A percentile compares a stretch with the other conserved stretches of the same genome.
Evolutionary conservation across 64 coral and sea anemone genomes (phyloP).

Genomic region (Montipora capricornis): DNA sequence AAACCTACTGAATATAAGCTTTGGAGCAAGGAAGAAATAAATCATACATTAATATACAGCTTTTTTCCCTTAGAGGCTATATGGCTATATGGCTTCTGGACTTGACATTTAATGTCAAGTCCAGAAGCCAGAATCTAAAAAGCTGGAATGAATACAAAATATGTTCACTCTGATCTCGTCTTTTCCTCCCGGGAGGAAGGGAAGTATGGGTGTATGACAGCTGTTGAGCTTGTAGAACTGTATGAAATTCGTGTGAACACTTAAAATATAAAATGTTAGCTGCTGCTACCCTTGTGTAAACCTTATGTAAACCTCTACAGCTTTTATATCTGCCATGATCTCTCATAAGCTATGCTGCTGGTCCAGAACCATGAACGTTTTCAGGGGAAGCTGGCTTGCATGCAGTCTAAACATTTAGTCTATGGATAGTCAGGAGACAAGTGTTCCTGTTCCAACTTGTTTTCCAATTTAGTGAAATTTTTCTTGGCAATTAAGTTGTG

Average conservation of each 20-base stretch:
- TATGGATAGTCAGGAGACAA: too few species aligned
- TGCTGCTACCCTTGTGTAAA: background rate
- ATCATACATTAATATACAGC: too few species aligned
- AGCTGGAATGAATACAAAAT: background rate
- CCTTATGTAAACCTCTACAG: background rate
- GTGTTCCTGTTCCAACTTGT: too few species aligned
- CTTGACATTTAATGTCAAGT: conserved; percentile 8
- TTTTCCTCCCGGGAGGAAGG: background rate
- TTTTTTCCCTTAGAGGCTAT: background rate
- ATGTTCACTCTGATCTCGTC: background rate
- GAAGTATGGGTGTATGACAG: background rate
- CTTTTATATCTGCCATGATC: background rate
- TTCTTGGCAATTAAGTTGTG: too few species aligned
- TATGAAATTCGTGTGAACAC: background rate
- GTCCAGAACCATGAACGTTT: background rate
- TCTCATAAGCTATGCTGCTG: background rate
- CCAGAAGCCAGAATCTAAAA: background rate
- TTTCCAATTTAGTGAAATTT: too few species aligned
- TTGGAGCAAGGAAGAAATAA: background rate
- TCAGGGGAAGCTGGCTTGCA: too few species aligned
- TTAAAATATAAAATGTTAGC: background rate
- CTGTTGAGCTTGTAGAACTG: background rate
- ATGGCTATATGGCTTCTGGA: background rate
- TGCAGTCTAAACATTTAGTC: too few species aligned
- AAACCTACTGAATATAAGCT: conserved; percentile 9